Percentiles rank a stretch among this genome's conserved stretches.
phyloP scores from a whole-genome alignment of 2,888 invertebrate species.

The Malthinus seriepunctatus region DNA sequence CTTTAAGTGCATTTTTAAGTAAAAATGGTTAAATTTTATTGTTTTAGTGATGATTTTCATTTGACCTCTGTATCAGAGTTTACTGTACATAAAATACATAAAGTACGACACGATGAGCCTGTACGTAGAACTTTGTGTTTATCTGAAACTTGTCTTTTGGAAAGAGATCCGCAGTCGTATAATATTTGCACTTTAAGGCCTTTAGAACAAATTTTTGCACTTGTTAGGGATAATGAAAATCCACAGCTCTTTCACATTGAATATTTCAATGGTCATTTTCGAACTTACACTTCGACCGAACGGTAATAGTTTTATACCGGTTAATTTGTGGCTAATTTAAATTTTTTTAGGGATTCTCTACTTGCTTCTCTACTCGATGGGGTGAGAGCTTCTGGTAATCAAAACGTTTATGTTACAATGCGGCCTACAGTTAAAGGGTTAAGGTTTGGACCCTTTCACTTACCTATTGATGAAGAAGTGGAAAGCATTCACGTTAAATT shows the following conservation, averaged over 20 bases:
- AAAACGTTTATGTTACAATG: conserved; percentile 94
- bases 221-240: conserved; percentile 87
- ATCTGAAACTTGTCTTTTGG: conserved; percentile 93
- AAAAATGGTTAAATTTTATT: not conserved
- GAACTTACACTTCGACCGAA: conserved; percentile 91
- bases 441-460: conserved; percentile 85
- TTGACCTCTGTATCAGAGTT: conserved; percentile 97
- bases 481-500: conserved; percentile 90
- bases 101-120: conserved; percentile 79
- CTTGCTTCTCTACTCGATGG: conserved; percentile 95
- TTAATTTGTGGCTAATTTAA: conserved; percentile 3
- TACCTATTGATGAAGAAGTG: conserved; percentile 94
- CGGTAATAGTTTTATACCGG: conserved; percentile 58
- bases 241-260: conserved; percentile 94
- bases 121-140: conserved; percentile 89
- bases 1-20: conserved; percentile 9
- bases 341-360: conserved; percentile 80
- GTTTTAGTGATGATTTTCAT: conserved; percentile 86
- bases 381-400: conserved; percentile 94
- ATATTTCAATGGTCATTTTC: conserved; percentile 87
- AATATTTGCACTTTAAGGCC: conserved; percentile 87
- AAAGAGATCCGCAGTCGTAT: conserved; percentile 97
- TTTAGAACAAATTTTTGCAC: conserved; percentile 83
- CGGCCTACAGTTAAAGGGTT: conserved; percentile 81
- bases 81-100: conserved; percentile 88